Evolutionary conservation across 2,888 invertebrate genomes (phyloP), one percentile per base, ranked within the genome.

Genomic region (Geophilus truncorum): DNA sequence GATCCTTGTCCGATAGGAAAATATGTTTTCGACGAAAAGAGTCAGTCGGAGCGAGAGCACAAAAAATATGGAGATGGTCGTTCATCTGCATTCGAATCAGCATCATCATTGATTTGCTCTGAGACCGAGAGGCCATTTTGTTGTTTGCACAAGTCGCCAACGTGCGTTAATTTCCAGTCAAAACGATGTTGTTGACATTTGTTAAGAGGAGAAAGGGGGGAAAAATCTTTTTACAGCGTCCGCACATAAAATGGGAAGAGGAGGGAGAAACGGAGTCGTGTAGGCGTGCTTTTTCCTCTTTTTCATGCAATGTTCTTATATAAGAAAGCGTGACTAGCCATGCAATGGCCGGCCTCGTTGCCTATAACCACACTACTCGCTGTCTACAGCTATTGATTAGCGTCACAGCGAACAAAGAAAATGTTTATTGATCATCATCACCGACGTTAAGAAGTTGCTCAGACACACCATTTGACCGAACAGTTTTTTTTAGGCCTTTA

Each of bases 171-270:
- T 62, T 62, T 62, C 25, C 12, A 62, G 62, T 62, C 62, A 62
- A 62, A 62, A 62, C 62, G 62, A 62, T 62, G 62, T 62, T 62
- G 62, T 62, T 62, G 62, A 62, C 62, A 62, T 62, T 62, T 62
- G 62, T 62, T 62, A 62, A 62, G 62, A 62, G 62, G 7, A 12
- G 23, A 9, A 23, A 21, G 21, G 15, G 10, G 25, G 25, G 25
- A 62, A 62, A 62, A 12, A 10, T 62, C 25, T 62, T 62, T 62
- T 25, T 25, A 62, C 25, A 7, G 62, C 15, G 25, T 25, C 25
- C 62, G 25, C 62, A 62, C 25, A 62, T 25, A 62, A 62, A 23
- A 25, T 23, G 57, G 9, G 12, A 25, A 15, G 9, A 15, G 28
- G 10, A 12, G 62, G 62, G 25, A 3, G 62, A 62, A 62, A 25